A percentile compares a stretch with the other conserved stretches of the same genome.
phyloP scores from a whole-genome alignment of 2,797 vertebrate species.

The Sebastes taczanowskii region DNA sequence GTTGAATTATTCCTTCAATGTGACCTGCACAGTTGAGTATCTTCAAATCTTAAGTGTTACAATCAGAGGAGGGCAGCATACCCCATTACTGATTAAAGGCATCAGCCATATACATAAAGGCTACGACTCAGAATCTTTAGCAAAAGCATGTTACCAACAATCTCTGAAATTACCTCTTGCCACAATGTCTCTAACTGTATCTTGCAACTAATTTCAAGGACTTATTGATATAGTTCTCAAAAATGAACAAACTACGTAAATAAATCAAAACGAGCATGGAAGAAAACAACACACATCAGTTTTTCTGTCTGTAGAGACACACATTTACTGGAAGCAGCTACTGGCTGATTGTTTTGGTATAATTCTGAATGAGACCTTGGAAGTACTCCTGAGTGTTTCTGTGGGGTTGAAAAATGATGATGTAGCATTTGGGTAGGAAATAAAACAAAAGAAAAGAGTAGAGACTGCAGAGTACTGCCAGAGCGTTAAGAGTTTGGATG shows the following conservation, averaged over 20 bases:
- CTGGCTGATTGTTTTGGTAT: conserved; percentile 82
- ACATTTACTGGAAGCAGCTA: conserved; percentile 21
- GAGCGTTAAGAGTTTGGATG: conserved; percentile 53
- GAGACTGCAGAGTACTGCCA: conserved; percentile 71
- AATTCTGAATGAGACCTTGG: conserved; percentile 87
- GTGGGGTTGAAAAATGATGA: conserved; percentile 84
- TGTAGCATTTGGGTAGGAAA: conserved; percentile 86
- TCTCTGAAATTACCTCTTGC: background rate
- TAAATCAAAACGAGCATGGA: background rate
- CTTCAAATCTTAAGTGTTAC: background rate
- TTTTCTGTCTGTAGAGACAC: background rate
- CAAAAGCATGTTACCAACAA: background rate
- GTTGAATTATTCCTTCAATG: background rate
- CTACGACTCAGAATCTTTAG: background rate
- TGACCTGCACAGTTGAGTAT: background rate
- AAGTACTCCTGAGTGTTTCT: conserved; percentile 87
- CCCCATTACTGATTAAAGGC: too few relatives aligned
- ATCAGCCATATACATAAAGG: too few relatives aligned
- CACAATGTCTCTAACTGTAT: too few relatives aligned
- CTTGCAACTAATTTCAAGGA: background rate
- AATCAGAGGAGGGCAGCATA: background rate
- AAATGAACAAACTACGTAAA: accelerated
- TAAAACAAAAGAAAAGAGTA: conserved; percentile 83
- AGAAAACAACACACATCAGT: background rate
- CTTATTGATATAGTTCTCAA: background rate